These are phyloP conservation scores for Euzetes globulus DNA, from an alignment of 2,888 invertebrate genomes.

Conservation along the genomic window DNA sequence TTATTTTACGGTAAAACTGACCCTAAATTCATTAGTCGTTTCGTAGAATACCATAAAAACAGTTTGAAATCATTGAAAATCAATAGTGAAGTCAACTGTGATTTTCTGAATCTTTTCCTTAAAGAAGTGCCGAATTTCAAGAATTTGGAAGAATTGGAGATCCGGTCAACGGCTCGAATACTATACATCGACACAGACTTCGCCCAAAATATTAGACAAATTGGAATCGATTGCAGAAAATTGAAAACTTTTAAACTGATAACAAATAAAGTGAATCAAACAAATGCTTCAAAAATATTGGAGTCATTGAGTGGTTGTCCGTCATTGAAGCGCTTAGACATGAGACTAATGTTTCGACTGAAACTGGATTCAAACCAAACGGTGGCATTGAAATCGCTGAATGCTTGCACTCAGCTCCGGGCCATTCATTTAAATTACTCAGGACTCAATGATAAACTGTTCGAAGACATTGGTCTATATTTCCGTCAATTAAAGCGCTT, in stretches of 20 bases:
- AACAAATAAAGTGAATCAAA: conserved; percentile 7
- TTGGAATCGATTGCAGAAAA: background rate
- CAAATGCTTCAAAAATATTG: background rate
- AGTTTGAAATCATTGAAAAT: background rate
- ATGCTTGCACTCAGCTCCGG: background rate
- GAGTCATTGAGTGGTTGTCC: background rate
- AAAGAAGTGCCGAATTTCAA: background rate
- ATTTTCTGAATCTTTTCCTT: background rate
- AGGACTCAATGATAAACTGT: background rate
- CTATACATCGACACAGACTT: conserved; percentile 6
- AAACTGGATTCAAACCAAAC: background rate
- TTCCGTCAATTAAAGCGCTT: background rate
- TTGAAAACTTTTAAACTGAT: background rate
- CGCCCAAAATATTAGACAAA: background rate
- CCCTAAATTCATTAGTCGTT: background rate
- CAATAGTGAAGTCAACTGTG: background rate
- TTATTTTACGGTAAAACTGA: conserved; percentile 14
- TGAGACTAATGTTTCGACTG: background rate
- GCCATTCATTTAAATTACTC: background rate
- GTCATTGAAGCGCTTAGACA: background rate
- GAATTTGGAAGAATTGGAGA: background rate
- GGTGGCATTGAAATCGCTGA: background rate
- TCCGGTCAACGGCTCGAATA: background rate
- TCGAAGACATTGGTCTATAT: background rate
- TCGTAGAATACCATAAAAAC: background rate